Base-by-base conservation (phyloP, 2,888 invertebrate genomes). In the Agrilus cyanescens region DNA sequence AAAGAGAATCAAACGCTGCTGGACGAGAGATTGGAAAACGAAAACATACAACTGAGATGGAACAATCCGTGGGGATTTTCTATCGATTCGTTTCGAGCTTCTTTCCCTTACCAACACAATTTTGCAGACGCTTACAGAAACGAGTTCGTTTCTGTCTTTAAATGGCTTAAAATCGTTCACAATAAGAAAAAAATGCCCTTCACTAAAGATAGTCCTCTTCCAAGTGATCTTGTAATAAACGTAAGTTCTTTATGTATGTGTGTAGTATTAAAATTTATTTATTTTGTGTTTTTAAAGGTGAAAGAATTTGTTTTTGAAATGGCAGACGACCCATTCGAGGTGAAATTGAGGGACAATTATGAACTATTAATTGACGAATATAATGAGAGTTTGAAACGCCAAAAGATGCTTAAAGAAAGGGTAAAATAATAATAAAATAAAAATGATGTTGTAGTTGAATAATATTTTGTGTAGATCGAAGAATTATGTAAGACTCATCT, bases 261-360 rank as follows among this genome's bases (percentile, higher is more conserved):
- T 33, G 32, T 18, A 12, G 13, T n/a, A 30, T 25, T 18, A 43
- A 32, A 37, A n/a, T 43, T 37, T 37, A 32, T 14, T 14, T 10
- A 32, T 38, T 37, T 33, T 32, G 25, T 6, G 31, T 34, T 10
- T 45, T 65, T 66, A 37, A 57, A 86, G 84, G 78, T 89, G 15
- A 84, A 91, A 68, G 85, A 87, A 57, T 83, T 93, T 57, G 64
- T 85, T 2, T 78, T 98, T 53, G 94, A 96, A 70, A 81, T 98
- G 69, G 86, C 86, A 51, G 98, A 98, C 61, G 97, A 98, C 75
- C 96, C 96, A 0, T 97, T 98, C 61, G 98, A 98, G 69, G 93
- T 96, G 3, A 90, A 89, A 58, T 70, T 98, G 6, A 78, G 95
- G 1, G 94, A 96, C 56, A 97, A 96, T 64, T 96, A 91, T 63